Conservation (phyloP, 2,797 vertebrate genomes). For the Sibirionetta formosa region DNA sequence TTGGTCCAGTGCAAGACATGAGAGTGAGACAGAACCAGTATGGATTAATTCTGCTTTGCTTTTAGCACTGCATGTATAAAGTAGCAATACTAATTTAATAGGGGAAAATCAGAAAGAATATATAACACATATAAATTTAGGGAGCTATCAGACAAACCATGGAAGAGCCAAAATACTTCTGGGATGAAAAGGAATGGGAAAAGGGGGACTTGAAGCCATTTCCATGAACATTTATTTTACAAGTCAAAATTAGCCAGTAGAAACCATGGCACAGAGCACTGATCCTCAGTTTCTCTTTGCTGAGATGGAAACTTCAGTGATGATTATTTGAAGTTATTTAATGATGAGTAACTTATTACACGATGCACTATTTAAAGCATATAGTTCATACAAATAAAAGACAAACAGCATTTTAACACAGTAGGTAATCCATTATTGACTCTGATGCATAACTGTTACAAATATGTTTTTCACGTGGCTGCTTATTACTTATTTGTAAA, state of each 20-base stretch:
- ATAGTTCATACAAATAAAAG: background rate
- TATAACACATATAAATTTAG: background rate
- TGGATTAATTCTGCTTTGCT: background rate
- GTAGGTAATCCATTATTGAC: background rate
- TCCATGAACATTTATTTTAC: background rate
- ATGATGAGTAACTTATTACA: background rate
- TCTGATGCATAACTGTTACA: background rate
- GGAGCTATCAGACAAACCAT: background rate
- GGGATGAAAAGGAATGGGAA: background rate
- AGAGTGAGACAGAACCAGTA: background rate
- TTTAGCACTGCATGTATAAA: background rate
- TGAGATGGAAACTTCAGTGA: conserved; percentile 37
- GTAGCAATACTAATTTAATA: background rate
- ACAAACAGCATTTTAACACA: background rate
- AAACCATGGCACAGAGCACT: background rate
- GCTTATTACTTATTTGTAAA: background rate
- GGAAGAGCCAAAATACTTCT: background rate
- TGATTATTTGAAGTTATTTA: background rate
- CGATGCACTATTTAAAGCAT: background rate
- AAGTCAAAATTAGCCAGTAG: background rate
- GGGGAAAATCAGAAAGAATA: background rate
- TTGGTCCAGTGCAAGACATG: fast-evolving
- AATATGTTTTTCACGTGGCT: background rate
- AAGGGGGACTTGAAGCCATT: background rate
- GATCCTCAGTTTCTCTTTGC: background rate